Conservation (phyloP, 2,797 vertebrate species). For the Moxostoma hubbsi region DNA sequence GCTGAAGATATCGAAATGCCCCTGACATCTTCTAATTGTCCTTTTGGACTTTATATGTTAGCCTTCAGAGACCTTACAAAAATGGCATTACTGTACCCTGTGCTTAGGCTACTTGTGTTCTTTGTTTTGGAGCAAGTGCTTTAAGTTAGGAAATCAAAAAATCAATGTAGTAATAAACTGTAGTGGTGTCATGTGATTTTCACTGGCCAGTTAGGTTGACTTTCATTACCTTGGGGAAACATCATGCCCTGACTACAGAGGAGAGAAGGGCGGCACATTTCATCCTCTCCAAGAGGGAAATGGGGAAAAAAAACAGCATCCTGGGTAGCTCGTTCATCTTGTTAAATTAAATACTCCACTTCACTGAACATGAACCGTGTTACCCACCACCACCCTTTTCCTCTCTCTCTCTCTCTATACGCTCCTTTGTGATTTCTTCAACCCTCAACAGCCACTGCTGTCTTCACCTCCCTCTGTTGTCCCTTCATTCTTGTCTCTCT, state of each 20-base stretch:
- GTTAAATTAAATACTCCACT: slow-evolving; percentile 84
- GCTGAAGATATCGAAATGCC: background rate
- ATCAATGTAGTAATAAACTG: slow-evolving; percentile 50
- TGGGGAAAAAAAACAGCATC: slow-evolving; percentile 60
- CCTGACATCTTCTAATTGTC: slow-evolving; percentile 1
- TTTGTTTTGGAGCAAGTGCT: slow-evolving; percentile 34
- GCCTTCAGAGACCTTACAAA: background rate
- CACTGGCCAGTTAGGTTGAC: slow-evolving; percentile 52
- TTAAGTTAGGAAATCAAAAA: slow-evolving; percentile 46
- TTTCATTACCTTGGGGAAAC: slow-evolving; percentile 60
- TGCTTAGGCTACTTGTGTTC: slow-evolving; percentile 9
- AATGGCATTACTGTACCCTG: background rate
- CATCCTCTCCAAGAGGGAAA: slow-evolving; percentile 40
- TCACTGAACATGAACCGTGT: slow-evolving; percentile 74
- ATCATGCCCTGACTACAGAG: slow-evolving; percentile 50
- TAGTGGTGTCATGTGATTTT: slow-evolving; percentile 17
- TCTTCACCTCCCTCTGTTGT: slow-evolving; percentile 61
- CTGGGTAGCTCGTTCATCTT: slow-evolving; percentile 81
- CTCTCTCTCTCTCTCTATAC: slow-evolving; percentile 42
- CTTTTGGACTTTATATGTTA: slow-evolving; percentile 3
- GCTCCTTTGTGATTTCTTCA: slow-evolving; percentile 56
- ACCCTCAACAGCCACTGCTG: slow-evolving; percentile 46
- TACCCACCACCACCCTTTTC: slow-evolving; percentile 44
- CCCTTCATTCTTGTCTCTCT: slow-evolving; percentile 65
- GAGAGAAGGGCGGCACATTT: slow-evolving; percentile 42